phyloP scores from a whole-genome alignment of 2,113 vertebrate genomes.

The Otocyon megalotis region DNA sequence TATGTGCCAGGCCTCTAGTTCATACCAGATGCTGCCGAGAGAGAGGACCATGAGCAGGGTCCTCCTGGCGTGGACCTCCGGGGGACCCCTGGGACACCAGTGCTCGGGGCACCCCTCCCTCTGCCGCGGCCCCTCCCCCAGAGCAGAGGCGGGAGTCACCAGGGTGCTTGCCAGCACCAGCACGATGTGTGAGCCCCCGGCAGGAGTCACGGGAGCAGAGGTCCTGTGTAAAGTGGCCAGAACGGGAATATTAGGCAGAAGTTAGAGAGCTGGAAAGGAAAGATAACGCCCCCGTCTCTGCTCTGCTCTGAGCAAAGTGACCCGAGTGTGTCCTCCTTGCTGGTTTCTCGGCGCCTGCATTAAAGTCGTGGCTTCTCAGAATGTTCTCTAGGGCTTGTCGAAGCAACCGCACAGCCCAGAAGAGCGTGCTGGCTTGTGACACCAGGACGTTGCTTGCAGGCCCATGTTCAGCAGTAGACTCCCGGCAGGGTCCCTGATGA shows the following conservation, averaged over 20 bases:
- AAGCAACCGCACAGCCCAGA: neutral
- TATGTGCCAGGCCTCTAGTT: neutral
- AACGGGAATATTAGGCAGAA: neutral
- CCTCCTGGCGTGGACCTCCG: neutral
- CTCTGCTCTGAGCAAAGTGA: neutral
- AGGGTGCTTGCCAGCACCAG: accelerated
- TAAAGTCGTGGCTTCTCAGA: neutral
- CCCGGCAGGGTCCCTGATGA: accelerated
- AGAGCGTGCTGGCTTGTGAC: neutral
- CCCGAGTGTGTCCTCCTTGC: accelerated
- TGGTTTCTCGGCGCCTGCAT: neutral
- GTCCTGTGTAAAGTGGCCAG: neutral
- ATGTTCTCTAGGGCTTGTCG: accelerated
- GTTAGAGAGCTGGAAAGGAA: neutral
- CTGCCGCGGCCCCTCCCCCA: neutral
- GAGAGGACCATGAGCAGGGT: neutral
- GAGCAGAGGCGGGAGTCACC: neutral
- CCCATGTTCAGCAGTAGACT: accelerated
- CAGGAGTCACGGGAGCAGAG: no score
- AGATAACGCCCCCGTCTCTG: accelerated
- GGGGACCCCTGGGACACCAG: neutral
- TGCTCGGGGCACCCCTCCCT: neutral
- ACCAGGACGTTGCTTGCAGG: accelerated
- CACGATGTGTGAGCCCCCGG: accelerated
- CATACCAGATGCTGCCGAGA: no score